phyloP scores from a whole-genome alignment of 2,113 vertebrate genomes.

The Myiagra hebetior region DNA sequence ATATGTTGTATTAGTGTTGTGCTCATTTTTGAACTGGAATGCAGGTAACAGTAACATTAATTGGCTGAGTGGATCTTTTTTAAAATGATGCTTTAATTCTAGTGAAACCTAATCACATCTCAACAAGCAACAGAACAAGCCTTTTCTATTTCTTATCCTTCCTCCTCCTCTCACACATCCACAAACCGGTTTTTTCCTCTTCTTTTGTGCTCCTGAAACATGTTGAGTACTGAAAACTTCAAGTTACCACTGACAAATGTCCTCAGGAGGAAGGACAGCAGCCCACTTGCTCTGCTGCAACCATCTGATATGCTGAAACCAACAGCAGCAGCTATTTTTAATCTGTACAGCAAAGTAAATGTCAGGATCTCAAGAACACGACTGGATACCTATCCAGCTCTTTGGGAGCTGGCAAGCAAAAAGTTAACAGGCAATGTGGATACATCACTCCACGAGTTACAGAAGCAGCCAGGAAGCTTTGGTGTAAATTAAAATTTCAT shows the following conservation, averaged over 20 bases:
- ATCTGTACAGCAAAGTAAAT: neutral
- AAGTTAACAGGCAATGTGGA: neutral
- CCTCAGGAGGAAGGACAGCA: neutral
- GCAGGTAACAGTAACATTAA: neutral
- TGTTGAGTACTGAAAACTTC: rapidly evolving
- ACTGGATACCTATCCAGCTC: neutral
- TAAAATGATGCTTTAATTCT: neutral
- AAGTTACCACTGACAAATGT: neutral
- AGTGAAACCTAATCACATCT: neutral
- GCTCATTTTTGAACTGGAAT: neutral
- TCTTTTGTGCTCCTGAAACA: neutral
- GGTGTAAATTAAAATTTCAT: neutral
- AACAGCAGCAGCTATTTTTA: conserved; percentile 56
- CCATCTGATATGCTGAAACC: neutral
- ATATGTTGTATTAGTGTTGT: neutral
- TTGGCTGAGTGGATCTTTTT: neutral
- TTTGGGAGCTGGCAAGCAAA: neutral
- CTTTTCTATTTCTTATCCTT: neutral
- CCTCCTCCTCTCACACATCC: neutral
- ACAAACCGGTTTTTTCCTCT: neutral
- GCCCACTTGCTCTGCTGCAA: neutral
- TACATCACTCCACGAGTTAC: neutral
- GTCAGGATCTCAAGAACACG: neutral
- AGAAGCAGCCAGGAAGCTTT: neutral
- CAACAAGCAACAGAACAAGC: neutral